Base-by-base conservation (phyloP, 2,888 invertebrate species). In the Chrysolina americana region DNA sequence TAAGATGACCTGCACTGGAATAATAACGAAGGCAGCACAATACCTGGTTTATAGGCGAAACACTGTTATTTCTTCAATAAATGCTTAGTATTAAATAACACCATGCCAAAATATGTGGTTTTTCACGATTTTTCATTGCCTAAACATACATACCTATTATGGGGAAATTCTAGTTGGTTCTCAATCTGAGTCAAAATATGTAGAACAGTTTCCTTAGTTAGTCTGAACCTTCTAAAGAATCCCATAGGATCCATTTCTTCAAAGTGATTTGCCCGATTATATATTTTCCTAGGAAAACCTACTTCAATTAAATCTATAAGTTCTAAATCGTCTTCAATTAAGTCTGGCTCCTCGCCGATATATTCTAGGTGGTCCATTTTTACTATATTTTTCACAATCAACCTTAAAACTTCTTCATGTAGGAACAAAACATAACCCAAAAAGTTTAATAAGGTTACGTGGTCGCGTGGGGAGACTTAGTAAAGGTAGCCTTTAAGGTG, bases 1-100 rank as follows among this genome's bases (percentile, higher is more conserved):
- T n/a, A n/a, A n/a, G 41, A 65, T 47, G 65, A 47, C 28, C 28
- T 28, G 28, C 28, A 28, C 28, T 28, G 28, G 28, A 28, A 28
- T 28, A 28, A 28, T 28, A 65, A 44, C 19, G 65, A 21, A 65
- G 47, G 15, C 65, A 44, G 65, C 65, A 65, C 47, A 65, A 65
- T 28, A 44, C 8, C 44, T 65, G 23, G 44, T 65, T 65, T 47
- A 65, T 65, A 47, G 65, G 44, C 44, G 44, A 44, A 44, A 44
- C 44, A 13, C 65, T 65, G 48, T 65, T 65, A 65, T 65, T 41
- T 65, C 44, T 65, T 19, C 11, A 65, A 65, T 65, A 65, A 65
- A 19, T 65, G 10, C 44, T 5, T 44, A 2, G 2, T 44, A 44
- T 5, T 1, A 44, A 13, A 44, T 44, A 44, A 44, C 44, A 44